phyloP scores from a whole-genome alignment of 2,797 vertebrate genomes.

The Adelosebastes latens region DNA sequence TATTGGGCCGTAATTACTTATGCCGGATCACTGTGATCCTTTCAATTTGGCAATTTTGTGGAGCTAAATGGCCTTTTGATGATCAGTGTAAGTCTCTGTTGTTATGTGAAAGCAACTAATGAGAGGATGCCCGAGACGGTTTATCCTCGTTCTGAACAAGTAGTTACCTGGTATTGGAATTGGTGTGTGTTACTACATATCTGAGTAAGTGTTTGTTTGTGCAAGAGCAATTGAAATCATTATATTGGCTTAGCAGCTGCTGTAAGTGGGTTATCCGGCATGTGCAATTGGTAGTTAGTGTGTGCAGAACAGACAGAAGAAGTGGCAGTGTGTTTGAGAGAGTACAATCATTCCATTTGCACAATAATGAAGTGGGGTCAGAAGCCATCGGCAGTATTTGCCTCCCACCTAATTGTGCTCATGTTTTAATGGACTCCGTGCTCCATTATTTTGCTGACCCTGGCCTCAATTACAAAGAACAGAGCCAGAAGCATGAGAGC shows the following conservation, averaged over 20 bases:
- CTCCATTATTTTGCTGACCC: constrained; percentile 69
- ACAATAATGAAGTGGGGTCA: constrained; percentile 78
- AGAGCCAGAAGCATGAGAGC: constrained; percentile 13
- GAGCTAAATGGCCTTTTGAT: constrained; percentile 56
- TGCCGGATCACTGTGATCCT: constrained; percentile 24
- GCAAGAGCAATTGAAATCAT: constrained; percentile 31
- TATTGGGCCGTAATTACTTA: constrained; percentile 26
- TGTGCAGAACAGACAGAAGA: constrained; percentile 40
- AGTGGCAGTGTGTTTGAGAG: constrained; percentile 45
- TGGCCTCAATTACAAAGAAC: constrained; percentile 68
- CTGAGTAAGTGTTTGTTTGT: constrained; percentile 27
- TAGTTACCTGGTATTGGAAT: constrained; percentile 32
- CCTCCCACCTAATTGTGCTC: constrained; percentile 76
- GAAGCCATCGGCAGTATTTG: constrained; percentile 66
- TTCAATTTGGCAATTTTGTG: constrained; percentile 39
- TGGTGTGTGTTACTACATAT: neutral
- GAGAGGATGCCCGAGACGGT: constrained; percentile 26
- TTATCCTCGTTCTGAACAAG: constrained; percentile 14
- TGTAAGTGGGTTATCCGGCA: constrained; percentile 35
- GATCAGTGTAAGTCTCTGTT: constrained; percentile 37
- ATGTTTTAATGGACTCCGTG: constrained; percentile 74
- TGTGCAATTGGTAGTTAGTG: constrained; percentile 23
- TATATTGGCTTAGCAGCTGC: constrained; percentile 27
- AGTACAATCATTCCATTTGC: constrained; percentile 67
- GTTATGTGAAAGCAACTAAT: constrained; percentile 47